Conservation (phyloP, 2,888 invertebrate species). For the Spilarctia lutea region DNA sequence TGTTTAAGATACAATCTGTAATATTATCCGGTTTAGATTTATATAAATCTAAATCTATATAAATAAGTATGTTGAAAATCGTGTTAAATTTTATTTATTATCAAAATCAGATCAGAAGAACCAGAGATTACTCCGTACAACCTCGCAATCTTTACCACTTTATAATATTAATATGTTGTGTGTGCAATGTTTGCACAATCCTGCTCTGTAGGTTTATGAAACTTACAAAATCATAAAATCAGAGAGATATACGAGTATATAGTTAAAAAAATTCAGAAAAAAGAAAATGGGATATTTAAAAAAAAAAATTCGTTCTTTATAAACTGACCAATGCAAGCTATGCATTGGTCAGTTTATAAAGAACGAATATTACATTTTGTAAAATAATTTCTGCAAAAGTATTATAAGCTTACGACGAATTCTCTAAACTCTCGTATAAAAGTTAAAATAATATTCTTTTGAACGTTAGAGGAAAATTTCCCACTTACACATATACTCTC, state of each 20-base stretch:
- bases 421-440: constrained; percentile 26
- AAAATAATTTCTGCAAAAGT: constrained; percentile 17
- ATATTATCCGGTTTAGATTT: not conserved
- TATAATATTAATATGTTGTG: no score
- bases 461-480: constrained; percentile 35
- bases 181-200: not conserved
- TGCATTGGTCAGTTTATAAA: not conserved
- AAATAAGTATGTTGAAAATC: no score
- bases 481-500: constrained; percentile 21
- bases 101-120: no score
- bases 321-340: no score
- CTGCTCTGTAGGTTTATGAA: not conserved
- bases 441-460: constrained; percentile 47
- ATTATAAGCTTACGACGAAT: constrained; percentile 30
- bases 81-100: no score
- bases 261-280: no score
- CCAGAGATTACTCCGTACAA: no score
- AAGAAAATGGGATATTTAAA: not conserved
- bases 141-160: no score
- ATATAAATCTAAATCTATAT: no score
- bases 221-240: not conserved
- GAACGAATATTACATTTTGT: not conserved
- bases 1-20: not conserved
- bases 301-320: no score
- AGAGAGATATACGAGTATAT: no score